These are phyloP conservation scores for Philantomba maxwellii DNA, from an alignment of 2,113 vertebrate species.

Conservation along the genomic window DNA sequence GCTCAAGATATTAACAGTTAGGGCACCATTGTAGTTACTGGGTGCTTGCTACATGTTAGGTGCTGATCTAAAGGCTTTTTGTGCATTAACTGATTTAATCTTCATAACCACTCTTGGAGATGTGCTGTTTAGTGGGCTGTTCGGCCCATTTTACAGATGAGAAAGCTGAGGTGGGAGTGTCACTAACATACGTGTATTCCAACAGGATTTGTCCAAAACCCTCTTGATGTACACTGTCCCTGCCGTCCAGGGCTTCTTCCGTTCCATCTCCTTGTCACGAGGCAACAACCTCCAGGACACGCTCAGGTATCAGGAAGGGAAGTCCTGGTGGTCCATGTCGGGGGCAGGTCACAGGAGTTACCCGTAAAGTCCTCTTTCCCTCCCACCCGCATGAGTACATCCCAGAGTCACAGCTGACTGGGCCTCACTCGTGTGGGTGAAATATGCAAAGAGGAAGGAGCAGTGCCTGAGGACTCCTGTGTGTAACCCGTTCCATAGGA, in stretches of 20 bases:
- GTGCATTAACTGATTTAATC: background rate
- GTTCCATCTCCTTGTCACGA: constrained; percentile 95
- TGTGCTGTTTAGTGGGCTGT: background rate
- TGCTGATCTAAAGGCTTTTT: background rate
- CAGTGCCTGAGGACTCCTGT: fast-evolving
- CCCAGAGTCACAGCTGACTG: too few relatives aligned
- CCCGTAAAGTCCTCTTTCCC: fast-evolving
- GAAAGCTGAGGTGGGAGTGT: background rate
- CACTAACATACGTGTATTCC: constrained; percentile 59
- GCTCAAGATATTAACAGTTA: background rate
- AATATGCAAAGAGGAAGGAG: background rate
- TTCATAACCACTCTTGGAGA: background rate
- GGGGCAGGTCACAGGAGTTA: background rate
- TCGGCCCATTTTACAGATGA: background rate
- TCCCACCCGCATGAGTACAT: fast-evolving
- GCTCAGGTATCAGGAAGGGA: constrained; percentile 83
- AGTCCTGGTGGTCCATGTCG: background rate
- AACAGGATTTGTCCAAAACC: constrained; percentile 95
- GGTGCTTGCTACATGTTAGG: background rate
- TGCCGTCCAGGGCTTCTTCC: constrained; percentile 98
- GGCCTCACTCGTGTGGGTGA: background rate
- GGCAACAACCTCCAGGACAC: constrained; percentile 99
- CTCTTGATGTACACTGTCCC: constrained; percentile 95
- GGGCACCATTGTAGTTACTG: background rate
- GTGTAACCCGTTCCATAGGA: background rate